Evolutionary conservation across 2,888 invertebrate species (phyloP).

Genomic region (Aproaerema taeniolella): DNA sequence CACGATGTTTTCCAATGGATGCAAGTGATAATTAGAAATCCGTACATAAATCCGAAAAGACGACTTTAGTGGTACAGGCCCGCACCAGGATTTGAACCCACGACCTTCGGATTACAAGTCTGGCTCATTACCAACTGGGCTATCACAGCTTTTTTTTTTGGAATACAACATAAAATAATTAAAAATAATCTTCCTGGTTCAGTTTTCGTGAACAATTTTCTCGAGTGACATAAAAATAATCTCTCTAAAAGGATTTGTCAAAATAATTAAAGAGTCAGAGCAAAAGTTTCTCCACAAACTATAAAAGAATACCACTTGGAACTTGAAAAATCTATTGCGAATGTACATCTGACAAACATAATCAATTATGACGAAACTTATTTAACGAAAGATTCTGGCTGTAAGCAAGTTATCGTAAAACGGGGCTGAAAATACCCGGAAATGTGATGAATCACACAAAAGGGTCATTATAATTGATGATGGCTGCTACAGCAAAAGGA

Average conservation of each 20-base stretch:
- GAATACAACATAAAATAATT: too few species aligned
- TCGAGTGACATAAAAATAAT: background rate
- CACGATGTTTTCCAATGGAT: too few species aligned
- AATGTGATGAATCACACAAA: conserved; percentile 22
- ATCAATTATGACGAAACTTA: conserved; percentile 21
- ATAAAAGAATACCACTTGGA: background rate
- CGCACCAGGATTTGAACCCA: too few species aligned
- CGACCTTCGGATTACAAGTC: too few species aligned
- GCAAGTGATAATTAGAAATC: too few species aligned
- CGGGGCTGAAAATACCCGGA: conserved; percentile 17
- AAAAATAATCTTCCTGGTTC: conserved; percentile 8
- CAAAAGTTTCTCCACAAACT: background rate
- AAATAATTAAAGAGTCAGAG: background rate
- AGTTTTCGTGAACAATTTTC: background rate
- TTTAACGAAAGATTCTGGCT: conserved; percentile 20
- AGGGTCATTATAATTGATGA: conserved; percentile 38
- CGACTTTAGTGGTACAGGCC: too few species aligned
- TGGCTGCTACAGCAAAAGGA: conserved; percentile 41
- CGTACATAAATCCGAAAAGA: too few species aligned
- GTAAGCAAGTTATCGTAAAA: conserved; percentile 17
- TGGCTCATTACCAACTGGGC: too few species aligned
- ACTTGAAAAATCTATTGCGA: background rate
- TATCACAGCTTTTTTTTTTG: too few species aligned
- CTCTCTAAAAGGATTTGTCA: background rate
- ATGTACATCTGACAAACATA: background rate